Base-by-base conservation (phyloP, 1,140 invertebrate genomes). In the Calephelis nemesis region DNA sequence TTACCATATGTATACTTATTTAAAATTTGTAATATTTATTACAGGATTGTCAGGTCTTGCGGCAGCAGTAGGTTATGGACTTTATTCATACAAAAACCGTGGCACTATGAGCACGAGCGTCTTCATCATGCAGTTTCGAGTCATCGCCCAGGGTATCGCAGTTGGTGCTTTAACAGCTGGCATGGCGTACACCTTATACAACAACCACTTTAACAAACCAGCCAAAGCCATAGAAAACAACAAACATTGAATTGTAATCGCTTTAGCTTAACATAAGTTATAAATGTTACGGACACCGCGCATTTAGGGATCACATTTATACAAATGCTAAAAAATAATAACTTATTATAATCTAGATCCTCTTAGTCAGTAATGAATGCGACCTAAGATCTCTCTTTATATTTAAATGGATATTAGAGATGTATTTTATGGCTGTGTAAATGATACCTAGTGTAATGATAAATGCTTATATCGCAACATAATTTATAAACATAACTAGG, bases 91-190 rank as follows among this genome's bases (percentile, higher is more conserved):
- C 85, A 96, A 94, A 81, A 93, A 94, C 70, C 93, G 95, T 48
- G 95, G 95, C 4, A 91, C 90, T 4, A 95, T 97, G 94, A 95
- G 95, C 70, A 94, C 96, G 7, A 97, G 96, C 60, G 93, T 97
- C 1, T 98, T 95, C 81, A 90, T 98, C 15, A 96, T 97, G 94
- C 96, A 97, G 76, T 92, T 97, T 54, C 93, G 97, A 88, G 96
- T 98, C 12, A 95, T 94, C 30, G 96, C 97, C 0, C 97, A 98
- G 85, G 95, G 96, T 30, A 93, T 95, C 19, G 96, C 96, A 1
- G 95, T 97, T 47, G 95, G 94, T 11, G 93, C 94, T 19, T 85
- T 97, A 64, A 95, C 94, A 7, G 69, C 95, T 9, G 97, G 96
- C 76, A 93, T 97, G 77, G 76, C 84, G 1, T 95, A 95, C 74